Evolutionary conservation across 2,113 vertebrate species (phyloP).

Genomic region (Embiotoca jacksoni): DNA sequence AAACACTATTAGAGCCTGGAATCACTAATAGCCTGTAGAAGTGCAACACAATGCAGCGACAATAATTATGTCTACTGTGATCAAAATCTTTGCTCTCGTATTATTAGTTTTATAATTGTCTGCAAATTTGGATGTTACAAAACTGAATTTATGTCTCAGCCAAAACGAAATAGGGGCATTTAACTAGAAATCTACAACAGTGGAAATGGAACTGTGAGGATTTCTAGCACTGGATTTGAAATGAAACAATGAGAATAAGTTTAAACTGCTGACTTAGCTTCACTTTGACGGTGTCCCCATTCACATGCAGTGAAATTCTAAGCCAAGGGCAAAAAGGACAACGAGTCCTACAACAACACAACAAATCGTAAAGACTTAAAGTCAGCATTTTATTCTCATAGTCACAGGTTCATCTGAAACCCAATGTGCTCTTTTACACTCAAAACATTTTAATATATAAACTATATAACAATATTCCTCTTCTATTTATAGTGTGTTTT

Average conservation of each 20-base stretch:
- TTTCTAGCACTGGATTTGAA: slow-evolving; percentile 9
- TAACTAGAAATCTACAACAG: slow-evolving; percentile 20
- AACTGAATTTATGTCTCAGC: slow-evolving; percentile 17
- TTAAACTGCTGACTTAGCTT: slow-evolving; percentile 19
- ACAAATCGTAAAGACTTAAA: slow-evolving; percentile 3
- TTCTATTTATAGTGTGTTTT: background rate
- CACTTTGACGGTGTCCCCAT: background rate
- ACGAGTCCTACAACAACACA: background rate
- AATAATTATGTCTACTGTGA: slow-evolving; percentile 42
- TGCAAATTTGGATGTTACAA: slow-evolving; percentile 26
- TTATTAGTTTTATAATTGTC: slow-evolving; percentile 39
- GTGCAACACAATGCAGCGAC: slow-evolving; percentile 38
- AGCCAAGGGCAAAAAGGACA: background rate
- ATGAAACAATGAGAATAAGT: slow-evolving; percentile 4
- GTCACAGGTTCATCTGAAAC: background rate
- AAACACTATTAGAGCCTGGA: slow-evolving; percentile 37
- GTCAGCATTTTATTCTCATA: background rate
- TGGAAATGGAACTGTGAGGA: slow-evolving; percentile 16
- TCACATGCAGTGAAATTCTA: slow-evolving; percentile 1
- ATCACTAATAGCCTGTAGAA: slow-evolving; percentile 33
- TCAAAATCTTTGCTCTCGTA: slow-evolving; percentile 34
- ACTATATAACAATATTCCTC: background rate
- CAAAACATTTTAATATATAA: background rate
- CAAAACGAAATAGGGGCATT: slow-evolving; percentile 12
- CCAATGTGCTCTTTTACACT: background rate